Conservation (phyloP, 1,140 invertebrate genomes). For the Antheraea mylitta region DNA sequence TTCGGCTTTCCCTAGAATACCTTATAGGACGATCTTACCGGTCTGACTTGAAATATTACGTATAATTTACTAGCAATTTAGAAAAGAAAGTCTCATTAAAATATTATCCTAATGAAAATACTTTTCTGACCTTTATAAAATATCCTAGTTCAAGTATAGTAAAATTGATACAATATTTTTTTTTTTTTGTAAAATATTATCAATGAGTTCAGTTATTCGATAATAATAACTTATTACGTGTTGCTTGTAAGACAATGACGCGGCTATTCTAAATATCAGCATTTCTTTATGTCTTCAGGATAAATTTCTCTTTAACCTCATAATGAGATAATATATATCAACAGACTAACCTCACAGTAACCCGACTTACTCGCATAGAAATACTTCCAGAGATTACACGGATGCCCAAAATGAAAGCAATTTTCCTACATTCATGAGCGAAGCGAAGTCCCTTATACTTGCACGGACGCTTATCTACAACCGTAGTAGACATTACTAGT, state of each 20-base stretch:
- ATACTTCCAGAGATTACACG: conserved; percentile 38
- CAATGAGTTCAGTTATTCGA: neutral
- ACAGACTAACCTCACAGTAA: conserved; percentile 21
- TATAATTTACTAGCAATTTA: no score
- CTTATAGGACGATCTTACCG: neutral
- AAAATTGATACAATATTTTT: neutral
- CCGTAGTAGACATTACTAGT: conserved; percentile 45
- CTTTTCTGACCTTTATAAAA: neutral
- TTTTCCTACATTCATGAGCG: conserved; percentile 45
- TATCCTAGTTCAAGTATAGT: neutral
- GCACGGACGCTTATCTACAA: conserved; percentile 48
- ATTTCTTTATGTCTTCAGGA: no score
- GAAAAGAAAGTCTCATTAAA: neutral
- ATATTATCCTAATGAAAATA: neutral
- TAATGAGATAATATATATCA: conserved; percentile 40
- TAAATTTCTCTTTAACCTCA: conserved; percentile 16
- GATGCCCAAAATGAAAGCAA: conserved; percentile 44
- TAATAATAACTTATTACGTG: neutral
- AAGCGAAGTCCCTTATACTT: conserved; percentile 32
- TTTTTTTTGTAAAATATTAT: no score
- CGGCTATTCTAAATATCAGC: no score
- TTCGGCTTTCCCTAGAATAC: no score
- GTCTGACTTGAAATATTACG: no score
- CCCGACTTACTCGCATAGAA: conserved; percentile 35
- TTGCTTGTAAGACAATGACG: no score